Percentiles rank a stretch among this genome's conserved stretches.
These are phyloP conservation scores for Alethe diademata DNA, from an alignment of 2,113 vertebrate species.

Conservation along the genomic window DNA sequence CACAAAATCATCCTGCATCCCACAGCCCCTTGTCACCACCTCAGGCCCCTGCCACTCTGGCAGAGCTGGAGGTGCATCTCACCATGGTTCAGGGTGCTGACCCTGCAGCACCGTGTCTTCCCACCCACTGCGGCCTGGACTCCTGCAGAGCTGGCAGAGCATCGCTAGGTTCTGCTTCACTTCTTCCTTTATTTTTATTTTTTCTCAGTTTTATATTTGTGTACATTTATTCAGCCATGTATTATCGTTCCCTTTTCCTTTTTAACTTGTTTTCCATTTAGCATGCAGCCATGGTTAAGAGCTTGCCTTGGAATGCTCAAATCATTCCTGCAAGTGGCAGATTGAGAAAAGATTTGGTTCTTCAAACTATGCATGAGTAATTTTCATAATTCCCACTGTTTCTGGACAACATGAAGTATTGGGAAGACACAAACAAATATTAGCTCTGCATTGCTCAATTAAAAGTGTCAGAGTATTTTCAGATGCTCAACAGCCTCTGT, in stretches of 20 bases:
- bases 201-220: neutral
- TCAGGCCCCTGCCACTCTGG: fast-evolving
- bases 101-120: neutral
- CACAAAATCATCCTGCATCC: neutral
- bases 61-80: no score
- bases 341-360: neutral
- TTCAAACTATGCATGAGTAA: neutral
- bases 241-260: neutral
- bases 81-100: fast-evolving
- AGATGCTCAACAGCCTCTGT: neutral
- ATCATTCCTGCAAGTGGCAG: neutral
- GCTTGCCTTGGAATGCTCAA: neutral
- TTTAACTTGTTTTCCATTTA: neutral
- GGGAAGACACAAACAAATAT: neutral
- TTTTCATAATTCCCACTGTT: neutral
- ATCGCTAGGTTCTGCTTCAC: neutral
- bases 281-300: no score
- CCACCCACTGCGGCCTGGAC: fast-evolving
- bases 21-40: fast-evolving
- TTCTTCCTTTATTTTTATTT: neutral
- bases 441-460: neutral
- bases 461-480: neutral
- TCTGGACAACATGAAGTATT: neutral
- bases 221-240: neutral
- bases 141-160: neutral